Percentiles rank a stretch among this genome's conserved stretches.
phyloP scores from a whole-genome alignment of 2,797 vertebrate species.

The Pitangus sulphuratus region DNA sequence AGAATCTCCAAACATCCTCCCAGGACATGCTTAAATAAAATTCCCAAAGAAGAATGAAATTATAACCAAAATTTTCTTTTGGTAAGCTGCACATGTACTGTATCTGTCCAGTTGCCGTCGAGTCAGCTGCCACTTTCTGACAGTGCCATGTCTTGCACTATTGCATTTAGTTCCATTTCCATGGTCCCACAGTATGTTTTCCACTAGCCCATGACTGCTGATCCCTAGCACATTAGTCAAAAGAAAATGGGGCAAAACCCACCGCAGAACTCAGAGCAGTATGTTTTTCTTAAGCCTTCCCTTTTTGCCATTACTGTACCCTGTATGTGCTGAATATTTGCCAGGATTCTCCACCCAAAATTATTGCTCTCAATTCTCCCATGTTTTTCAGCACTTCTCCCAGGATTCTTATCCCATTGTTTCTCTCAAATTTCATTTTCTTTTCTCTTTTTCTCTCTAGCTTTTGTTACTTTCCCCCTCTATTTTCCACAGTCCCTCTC shows the following conservation, averaged over 20 bases:
- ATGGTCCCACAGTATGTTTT: not conserved
- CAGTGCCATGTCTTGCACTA: not conserved
- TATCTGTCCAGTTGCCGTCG: not conserved
- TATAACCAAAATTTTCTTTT: not conserved
- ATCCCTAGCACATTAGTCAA: not conserved
- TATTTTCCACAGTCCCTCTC: slow-evolving; percentile 43
- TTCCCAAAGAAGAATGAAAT: slow-evolving; percentile 40
- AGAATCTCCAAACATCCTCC: slow-evolving; percentile 59
- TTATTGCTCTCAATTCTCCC: not conserved
- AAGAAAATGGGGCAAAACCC: not conserved
- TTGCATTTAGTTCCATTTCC: not conserved
- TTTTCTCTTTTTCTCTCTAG: slow-evolving; percentile 6
- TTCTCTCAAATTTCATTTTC: slow-evolving; percentile 34
- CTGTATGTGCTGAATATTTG: not conserved
- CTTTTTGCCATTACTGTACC: not conserved
- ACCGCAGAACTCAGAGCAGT: not conserved
- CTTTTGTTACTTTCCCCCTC: slow-evolving; percentile 5
- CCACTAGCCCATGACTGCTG: not conserved
- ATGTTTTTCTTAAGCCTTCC: not conserved
- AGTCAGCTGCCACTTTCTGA: not conserved
- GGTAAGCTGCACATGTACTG: not conserved
- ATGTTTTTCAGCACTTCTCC: slow-evolving; percentile 12
- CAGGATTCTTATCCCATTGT: slow-evolving; percentile 6
- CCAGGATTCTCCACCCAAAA: slow-evolving; percentile 8
- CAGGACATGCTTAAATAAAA: slow-evolving; percentile 44